These are phyloP conservation scores for Ictalurus furcatus DNA, from an alignment of 2,113 vertebrate species.

Conservation along the genomic window DNA sequence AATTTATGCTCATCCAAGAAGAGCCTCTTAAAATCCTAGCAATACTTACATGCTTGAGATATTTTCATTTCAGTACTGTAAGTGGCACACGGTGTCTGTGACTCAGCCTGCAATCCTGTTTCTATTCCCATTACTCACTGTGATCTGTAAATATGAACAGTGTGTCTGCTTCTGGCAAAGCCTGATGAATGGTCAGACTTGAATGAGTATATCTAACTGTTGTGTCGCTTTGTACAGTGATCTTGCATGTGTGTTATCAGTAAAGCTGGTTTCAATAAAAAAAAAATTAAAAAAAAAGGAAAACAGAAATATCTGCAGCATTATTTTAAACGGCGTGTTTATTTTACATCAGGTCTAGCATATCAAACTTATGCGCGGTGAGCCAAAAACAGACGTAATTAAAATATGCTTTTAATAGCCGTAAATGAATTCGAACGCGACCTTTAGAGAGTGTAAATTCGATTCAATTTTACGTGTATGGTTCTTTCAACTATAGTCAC, in stretches of 20 bases:
- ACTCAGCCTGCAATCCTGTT: slow-evolving; percentile 43
- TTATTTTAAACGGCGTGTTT: neutral
- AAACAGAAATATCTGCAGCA: slow-evolving; percentile 37
- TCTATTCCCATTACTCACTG: slow-evolving; percentile 72
- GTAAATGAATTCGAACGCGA: neutral
- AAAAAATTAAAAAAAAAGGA: neutral
- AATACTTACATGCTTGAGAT: slow-evolving; percentile 27
- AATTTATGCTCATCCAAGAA: slow-evolving; percentile 24
- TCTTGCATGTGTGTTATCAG: slow-evolving; percentile 96
- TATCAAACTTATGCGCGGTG: neutral
- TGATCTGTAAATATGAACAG: slow-evolving; percentile 77
- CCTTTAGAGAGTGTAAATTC: slow-evolving; percentile 19
- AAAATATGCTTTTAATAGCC: slow-evolving; percentile 14
- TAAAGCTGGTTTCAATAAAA: slow-evolving; percentile 87
- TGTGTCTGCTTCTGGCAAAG: slow-evolving; percentile 78
- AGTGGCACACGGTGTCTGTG: slow-evolving; percentile 34
- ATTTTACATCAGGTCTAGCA: neutral
- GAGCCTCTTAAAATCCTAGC: slow-evolving; percentile 25
- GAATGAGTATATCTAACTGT: slow-evolving; percentile 88
- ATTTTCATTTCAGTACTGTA: slow-evolving; percentile 11
- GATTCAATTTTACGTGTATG: neutral
- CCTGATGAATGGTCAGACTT: slow-evolving; percentile 83
- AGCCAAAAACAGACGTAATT: neutral
- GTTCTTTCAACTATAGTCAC: neutral
- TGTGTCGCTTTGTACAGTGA: slow-evolving; percentile 93